Base-by-base conservation (phyloP, 2,888 invertebrate species). In the Aphodius granarius region DNA sequence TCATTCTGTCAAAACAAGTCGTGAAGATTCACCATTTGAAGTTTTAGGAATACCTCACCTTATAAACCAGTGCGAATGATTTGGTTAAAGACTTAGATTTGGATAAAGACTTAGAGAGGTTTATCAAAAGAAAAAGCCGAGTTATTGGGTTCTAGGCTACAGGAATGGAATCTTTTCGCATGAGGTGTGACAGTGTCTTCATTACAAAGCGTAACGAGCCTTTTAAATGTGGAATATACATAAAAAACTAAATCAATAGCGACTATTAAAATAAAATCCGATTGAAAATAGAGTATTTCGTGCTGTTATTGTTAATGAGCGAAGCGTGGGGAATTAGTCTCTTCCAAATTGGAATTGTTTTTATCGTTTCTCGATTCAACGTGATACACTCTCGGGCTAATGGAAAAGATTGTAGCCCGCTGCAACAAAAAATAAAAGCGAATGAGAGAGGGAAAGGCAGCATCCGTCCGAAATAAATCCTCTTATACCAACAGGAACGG, bases 381-480 rank as follows among this genome's bases (percentile, higher is more conserved):
- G 43, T 13, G 6, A 43, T 43, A 43, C 43, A 43, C 43, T 68
- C 68, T 20, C 68, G 20, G 20, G 68, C 68, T 68, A 68, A 68
- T 68, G 68, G 68, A 68, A 68, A 68, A 68, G 15, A n/a, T 43
- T 43, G 43, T 43, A 43, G n/a, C n/a, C 43, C 43, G 43, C 43
- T 43, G 43, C 43, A 43, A 43, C n/a, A n/a, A 43, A 23, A 43
- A 43, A 43, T 43, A 43, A 43, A 43, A 43, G 43, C 9, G 43
- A 43, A 13, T 43, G 13, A 13, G n/a, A 20, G 21, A 65, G 19
- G 19, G 19, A 65, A 65, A 17, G 18, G 68, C n/a, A 68, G n/a
- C n/a, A n/a, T 68, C 68, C 20, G 21, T 68, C 68, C n/a, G n/a
- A 68, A 68, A 68, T 22, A 68, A 68, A 68, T 68, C 68, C 68